Base-by-base conservation (phyloP, 2,888 invertebrate species). In the Sympetrum striolatum region DNA sequence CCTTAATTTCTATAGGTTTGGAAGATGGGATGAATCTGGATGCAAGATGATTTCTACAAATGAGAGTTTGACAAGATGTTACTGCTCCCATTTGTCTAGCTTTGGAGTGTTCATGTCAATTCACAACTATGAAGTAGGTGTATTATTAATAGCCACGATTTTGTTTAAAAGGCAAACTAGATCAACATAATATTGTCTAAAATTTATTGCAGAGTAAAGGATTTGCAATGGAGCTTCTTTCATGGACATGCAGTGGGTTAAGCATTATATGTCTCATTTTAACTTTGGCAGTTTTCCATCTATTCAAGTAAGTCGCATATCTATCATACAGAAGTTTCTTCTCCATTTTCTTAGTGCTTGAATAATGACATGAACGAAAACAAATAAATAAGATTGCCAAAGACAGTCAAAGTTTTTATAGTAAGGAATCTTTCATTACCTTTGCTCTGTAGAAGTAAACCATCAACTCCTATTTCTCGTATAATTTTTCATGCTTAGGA, bases 101-200 rank as follows among this genome's bases (percentile, higher is more conserved):
- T 94, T 94, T 92, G 93, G 94, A 39, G 92, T 94, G 39, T 92
- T 94, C 39, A 94, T 94, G 93, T 93, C 94, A 91, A 91, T 93
- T 10, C 93, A 93, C 82, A 92, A 92, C 58, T 93, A 93, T 90
- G 92, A 92, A 86, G 93, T 93, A 92, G 90, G 91, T 91, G 60
- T 10, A 60, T 81, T 15, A 35, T 80, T 25, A 18, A 35, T 6
- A 73, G 12, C 10, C 8, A 14, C 31, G 1, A 48, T n/a, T 39
- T 39, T 6, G 22, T 73, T 14, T 73, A 25, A 12, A 31, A 73
- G 15, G 53, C 0, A 1, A 53, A 53, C 2, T 18, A 1, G 8
- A 53, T 31, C 0, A 22, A 31, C 0, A 31, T 73, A 31, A 15
- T n/a, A 58, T 58, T 15, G 58, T 58, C 15, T 82, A 15, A 48